Base-by-base conservation (phyloP, 2,797 vertebrate species). In the Periparus ater region DNA sequence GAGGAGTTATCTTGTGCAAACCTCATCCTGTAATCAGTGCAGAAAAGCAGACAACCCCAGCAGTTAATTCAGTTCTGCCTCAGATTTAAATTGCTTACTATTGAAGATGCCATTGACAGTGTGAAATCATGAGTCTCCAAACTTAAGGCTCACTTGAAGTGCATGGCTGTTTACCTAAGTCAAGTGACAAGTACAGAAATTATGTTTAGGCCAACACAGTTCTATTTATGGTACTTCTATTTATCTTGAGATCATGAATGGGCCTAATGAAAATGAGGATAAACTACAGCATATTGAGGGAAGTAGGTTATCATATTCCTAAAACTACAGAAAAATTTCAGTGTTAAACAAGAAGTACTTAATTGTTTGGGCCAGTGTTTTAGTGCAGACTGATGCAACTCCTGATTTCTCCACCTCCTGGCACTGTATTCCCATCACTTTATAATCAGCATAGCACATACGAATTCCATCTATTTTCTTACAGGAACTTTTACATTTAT, bases 231-330 rank as follows among this genome's bases (percentile, higher is more conserved):
- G 66, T 17, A 55, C 51, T 77, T 78, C 26, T 81, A 60, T 91
- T 91, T 90, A 66, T 75, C 87, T 86, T 91, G 36, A 26, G 60
- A 16, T 73, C 4, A 0, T 93, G 85, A 95, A 93, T 91, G 62
- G 23, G 34, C 32, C 55, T 94, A 84, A 92, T 93, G 79, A 88
- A 96, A 93, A 89, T 63, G 55, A 94, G 32, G 66, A 93, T 81
- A 80, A 88, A 32, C 62, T 84, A 70, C 55, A 90, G 63, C 17
- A 71, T 76, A 91, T 38, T 73, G 53, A 91, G 55, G 25, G 94
- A 96, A 94, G 67, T 84, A 76, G 92, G 91, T 94, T 93, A 91
- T 76, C 58, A 94, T 81, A 73, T 94, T 88, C 63, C 60, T 93
- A 86, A 90, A 84, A 73, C 44, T 95, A 81, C 42, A 79, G 51